Evolutionary conservation across 1,140 invertebrate genomes (phyloP).

Genomic region (Bombus superbus): DNA sequence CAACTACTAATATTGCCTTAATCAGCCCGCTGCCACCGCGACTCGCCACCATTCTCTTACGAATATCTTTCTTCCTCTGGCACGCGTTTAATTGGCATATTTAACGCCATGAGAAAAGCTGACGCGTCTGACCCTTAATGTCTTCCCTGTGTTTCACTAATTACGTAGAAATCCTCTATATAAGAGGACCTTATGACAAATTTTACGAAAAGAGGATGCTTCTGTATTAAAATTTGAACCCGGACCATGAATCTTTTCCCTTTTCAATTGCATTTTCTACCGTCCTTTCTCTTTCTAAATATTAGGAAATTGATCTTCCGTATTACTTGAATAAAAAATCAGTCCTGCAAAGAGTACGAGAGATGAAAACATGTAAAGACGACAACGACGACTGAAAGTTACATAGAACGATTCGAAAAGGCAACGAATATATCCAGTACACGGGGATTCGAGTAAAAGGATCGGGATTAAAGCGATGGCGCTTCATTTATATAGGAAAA

Average conservation of each 20-base stretch:
- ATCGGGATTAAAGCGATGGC: not conserved
- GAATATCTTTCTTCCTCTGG: not conserved
- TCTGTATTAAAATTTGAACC: too few species aligned
- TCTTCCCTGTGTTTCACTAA: not conserved
- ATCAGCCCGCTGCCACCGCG: conserved; percentile 11
- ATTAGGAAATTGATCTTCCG: too few species aligned
- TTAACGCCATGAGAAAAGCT: not conserved
- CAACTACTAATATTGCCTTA: conserved; percentile 25
- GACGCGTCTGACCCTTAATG: not conserved
- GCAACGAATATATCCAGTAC: too few species aligned
- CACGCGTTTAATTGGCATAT: not conserved
- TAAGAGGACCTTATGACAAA: not conserved
- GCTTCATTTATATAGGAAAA: not conserved
- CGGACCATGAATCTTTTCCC: not conserved
- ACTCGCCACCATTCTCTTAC: not conserved
- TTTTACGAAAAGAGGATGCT: not conserved
- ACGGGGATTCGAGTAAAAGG: not conserved
- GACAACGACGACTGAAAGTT: not conserved
- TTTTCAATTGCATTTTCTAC: not conserved
- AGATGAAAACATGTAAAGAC: not conserved
- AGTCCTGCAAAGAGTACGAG: too few species aligned
- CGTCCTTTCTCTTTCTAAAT: not conserved
- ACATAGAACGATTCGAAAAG: not conserved
- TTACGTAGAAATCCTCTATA: not conserved
- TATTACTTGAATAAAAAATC: too few species aligned